phyloP scores from a whole-genome alignment of 1,140 invertebrate species.

The Luehdorfia chinensis region DNA sequence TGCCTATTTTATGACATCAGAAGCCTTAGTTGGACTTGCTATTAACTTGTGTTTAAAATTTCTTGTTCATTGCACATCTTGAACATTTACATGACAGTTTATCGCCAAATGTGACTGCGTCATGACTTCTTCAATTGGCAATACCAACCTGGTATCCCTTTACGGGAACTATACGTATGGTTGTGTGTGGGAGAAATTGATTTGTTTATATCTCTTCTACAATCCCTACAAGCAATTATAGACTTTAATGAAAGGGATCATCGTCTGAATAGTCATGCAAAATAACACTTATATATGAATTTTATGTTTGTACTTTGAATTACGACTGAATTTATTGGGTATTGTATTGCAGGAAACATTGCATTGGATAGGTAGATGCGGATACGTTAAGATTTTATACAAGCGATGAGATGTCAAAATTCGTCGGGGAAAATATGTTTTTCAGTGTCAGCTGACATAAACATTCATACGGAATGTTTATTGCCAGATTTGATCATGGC shows the following conservation, averaged over 20 bases:
- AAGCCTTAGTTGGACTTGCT: too few species aligned
- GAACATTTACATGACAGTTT: too few species aligned
- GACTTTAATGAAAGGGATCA: constrained; percentile 18
- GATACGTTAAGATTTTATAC: not conserved
- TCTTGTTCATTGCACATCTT: too few species aligned
- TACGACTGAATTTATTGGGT: not conserved
- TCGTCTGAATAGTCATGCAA: not conserved
- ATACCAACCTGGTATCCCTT: constrained; percentile 29
- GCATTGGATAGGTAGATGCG: not conserved
- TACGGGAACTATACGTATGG: constrained; percentile 21
- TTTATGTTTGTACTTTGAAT: constrained; percentile 7
- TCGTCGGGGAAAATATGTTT: not conserved
- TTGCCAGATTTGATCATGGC: not conserved
- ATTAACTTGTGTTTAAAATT: too few species aligned
- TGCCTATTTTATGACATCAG: too few species aligned
- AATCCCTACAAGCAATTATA: constrained; percentile 18
- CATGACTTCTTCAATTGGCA: constrained; percentile 36
- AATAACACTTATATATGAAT: not conserved
- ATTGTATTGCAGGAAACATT: not conserved
- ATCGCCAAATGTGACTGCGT: too few species aligned
- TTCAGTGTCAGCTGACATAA: not conserved
- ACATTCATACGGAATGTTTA: not conserved
- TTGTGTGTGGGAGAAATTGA: constrained; percentile 39
- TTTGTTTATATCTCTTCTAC: constrained; percentile 19
- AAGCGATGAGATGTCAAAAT: not conserved